Percentiles rank a stretch among this genome's conserved stretches.
phyloP scores from a whole-genome alignment of 2,797 vertebrate species.

The Poecile montanus region DNA sequence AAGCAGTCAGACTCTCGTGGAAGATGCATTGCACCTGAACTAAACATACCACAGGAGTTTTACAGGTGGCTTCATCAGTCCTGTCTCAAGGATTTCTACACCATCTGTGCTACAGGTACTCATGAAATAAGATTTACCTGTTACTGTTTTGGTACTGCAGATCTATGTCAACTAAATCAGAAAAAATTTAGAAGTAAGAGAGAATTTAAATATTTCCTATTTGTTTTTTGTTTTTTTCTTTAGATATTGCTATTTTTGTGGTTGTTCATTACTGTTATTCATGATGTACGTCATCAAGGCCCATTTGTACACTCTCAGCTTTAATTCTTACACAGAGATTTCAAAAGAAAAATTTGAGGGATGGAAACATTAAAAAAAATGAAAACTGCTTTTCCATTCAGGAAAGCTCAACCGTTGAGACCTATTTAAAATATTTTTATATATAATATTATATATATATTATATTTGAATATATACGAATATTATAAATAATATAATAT shows the following conservation, averaged over 20 bases:
- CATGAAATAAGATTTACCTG: not conserved
- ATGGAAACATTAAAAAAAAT: not conserved
- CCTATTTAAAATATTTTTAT: conserved; percentile 16
- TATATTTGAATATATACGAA: too few species aligned
- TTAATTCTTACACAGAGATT: not conserved
- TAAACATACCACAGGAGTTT: not conserved
- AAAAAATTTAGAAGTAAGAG: not conserved
- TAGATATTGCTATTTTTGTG: not conserved
- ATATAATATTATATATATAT: too few species aligned
- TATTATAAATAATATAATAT: too few species aligned
- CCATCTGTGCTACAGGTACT: not conserved
- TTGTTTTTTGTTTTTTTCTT: not conserved
- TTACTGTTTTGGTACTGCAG: not conserved
- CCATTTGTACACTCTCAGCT: not conserved
- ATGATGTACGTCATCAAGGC: not conserved
- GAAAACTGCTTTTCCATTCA: not conserved
- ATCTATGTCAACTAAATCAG: not conserved
- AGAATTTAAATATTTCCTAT: not conserved
- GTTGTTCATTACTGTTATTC: not conserved
- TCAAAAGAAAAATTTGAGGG: not conserved
- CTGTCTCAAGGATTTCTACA: not conserved
- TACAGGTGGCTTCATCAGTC: not conserved
- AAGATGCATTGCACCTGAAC: not conserved
- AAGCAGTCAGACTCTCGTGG: not conserved
- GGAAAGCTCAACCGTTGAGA: not conserved